Percentiles rank a stretch among this genome's conserved stretches.
phyloP scores from a whole-genome alignment of 2,113 vertebrate genomes.

The Lamprotornis superbus region DNA sequence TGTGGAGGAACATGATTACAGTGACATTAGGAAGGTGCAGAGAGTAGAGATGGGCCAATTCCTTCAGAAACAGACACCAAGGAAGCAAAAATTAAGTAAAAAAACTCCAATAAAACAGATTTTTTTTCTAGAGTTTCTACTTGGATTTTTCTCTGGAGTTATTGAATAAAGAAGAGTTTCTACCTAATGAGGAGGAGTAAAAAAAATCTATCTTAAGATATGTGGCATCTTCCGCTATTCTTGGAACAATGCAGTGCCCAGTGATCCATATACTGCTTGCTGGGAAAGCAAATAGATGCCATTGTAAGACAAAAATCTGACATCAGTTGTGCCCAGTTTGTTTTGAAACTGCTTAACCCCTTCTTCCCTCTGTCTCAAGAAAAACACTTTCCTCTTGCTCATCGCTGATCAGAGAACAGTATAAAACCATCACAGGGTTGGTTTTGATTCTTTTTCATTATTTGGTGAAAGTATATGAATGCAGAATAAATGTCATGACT shows the following conservation, averaged over 20 bases:
- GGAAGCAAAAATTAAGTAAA: background rate
- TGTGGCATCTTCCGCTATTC: background rate
- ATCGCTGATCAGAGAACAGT: background rate
- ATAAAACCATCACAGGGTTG: background rate
- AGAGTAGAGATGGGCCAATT: background rate
- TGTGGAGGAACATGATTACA: background rate
- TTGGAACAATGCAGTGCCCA: conserved; percentile 1
- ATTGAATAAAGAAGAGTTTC: background rate
- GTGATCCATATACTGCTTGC: background rate
- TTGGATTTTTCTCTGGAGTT: background rate
- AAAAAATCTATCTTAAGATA: background rate
- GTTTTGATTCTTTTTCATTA: background rate
- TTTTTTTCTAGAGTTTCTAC: background rate
- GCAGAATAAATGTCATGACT: background rate
- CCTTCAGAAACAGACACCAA: background rate
- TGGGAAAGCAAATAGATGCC: conserved; percentile 47
- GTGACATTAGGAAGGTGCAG: background rate
- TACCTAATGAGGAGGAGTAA: background rate
- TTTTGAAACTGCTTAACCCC: conserved; percentile 43
- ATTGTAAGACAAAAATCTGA: conserved; percentile 50
- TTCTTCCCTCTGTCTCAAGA: background rate
- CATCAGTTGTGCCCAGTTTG: conserved; percentile 44
- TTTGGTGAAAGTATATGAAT: background rate
- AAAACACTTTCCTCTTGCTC: background rate
- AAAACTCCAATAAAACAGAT: background rate